A percentile compares a stretch with the other conserved stretches of the same genome.
These are phyloP conservation scores for Helobdella robusta DNA, from an alignment of 2,888 invertebrate genomes.

Conservation along the genomic window DNA sequence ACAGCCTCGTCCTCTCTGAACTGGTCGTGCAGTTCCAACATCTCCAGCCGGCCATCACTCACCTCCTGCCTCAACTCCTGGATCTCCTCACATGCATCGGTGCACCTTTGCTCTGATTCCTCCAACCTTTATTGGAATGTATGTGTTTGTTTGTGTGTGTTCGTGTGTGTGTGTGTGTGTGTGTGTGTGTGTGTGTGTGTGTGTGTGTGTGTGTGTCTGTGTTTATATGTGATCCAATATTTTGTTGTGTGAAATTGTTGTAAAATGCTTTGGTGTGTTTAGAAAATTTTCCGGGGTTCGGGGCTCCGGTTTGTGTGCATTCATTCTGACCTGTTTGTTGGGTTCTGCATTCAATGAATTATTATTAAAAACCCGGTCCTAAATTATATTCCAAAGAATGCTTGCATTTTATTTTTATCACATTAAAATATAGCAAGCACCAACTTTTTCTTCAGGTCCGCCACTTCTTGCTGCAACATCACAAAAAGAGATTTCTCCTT, in stretches of 20 bases:
- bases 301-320: no score
- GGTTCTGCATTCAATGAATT: not conserved
- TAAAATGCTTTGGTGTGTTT: no score
- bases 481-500: conserved; percentile 29
- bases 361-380: not conserved
- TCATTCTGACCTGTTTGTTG: no score
- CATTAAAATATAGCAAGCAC: not conserved
- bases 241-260: no score
- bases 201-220: no score
- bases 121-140: conserved; percentile 57
- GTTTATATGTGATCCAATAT: no score
- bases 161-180: no score
- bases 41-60: conserved; percentile 84
- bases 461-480: conserved; percentile 33
- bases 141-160: no score
- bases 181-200: not conserved
- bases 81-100: conserved; percentile 90
- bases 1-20: conserved; percentile 88
- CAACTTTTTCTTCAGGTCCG: conserved; percentile 54
- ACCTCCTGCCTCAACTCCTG: conserved; percentile 86
- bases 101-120: conserved; percentile 81
- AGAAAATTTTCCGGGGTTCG: no score
- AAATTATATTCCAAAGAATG: no score
- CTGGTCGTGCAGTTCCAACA: conserved; percentile 92
- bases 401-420: no score